These are phyloP conservation scores for Lanistes nyassanus DNA, from an alignment of 1,140 invertebrate genomes.

Conservation along the genomic window DNA sequence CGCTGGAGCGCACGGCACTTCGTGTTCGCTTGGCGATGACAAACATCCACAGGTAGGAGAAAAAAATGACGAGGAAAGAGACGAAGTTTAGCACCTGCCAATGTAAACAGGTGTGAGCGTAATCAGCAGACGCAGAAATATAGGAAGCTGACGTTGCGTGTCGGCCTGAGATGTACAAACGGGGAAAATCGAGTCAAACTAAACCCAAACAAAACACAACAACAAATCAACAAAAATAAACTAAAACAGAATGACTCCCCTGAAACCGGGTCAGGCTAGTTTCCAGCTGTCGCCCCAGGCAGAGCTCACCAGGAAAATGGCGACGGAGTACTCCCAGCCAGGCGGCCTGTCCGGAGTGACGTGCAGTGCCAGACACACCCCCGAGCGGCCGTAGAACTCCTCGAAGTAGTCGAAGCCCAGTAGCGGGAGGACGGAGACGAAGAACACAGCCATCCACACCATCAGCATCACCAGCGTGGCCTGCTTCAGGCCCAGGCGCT, in stretches of 20 bases:
- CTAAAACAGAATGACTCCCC: no score
- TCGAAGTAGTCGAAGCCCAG: constrained; percentile 68
- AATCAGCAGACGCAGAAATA: no score
- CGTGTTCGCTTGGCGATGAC: constrained; percentile 69
- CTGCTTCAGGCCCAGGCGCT: constrained; percentile 64
- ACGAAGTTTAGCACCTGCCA: constrained; percentile 66
- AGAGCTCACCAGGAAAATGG: constrained; percentile 68
- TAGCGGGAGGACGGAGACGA: constrained; percentile 69
- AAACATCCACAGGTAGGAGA: constrained; percentile 73
- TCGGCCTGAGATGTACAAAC: no score
- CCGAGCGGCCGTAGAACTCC: constrained; percentile 72
- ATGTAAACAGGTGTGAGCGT: not conserved
- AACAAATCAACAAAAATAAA: no score
- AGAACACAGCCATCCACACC: constrained; percentile 68
- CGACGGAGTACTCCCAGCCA: constrained; percentile 75
- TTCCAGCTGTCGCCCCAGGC: not conserved
- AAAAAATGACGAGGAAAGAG: constrained; percentile 70
- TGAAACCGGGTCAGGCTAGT: no score
- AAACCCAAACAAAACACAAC: no score
- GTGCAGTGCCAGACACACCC: constrained; percentile 73
- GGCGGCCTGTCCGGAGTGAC: constrained; percentile 70
- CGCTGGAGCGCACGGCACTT: constrained; percentile 60
- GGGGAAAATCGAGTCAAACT: no score
- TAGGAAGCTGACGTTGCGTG: no score
- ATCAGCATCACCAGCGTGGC: constrained; percentile 67